Percentiles rank a stretch among this genome's conserved stretches.
These are phyloP conservation scores for Norana najaformis DNA, from an alignment of 2,888 invertebrate genomes.

Conservation along the genomic window DNA sequence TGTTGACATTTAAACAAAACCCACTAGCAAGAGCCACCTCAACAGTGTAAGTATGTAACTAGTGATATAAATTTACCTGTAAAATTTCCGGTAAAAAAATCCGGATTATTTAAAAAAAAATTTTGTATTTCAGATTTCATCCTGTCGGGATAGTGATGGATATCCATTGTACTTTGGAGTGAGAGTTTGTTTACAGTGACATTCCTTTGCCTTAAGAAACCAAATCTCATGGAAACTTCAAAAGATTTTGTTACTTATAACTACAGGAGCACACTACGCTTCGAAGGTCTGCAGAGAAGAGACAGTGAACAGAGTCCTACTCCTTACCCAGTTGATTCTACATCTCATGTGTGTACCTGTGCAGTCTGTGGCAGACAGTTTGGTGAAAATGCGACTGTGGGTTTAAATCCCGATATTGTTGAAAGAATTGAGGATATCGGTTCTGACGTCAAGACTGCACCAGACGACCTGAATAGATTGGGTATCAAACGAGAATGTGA, in stretches of 20 bases:
- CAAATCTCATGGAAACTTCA: background rate
- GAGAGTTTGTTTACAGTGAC: too few relatives aligned
- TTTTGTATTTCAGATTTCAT: background rate
- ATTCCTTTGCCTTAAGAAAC: background rate
- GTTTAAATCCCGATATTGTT: background rate
- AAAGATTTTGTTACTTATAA: background rate
- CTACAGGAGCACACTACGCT: background rate
- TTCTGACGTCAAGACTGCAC: background rate
- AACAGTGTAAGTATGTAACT: too few relatives aligned
- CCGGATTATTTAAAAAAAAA: too few relatives aligned
- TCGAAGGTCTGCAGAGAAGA: background rate
- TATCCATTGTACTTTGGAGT: too few relatives aligned
- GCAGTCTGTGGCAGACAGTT: background rate
- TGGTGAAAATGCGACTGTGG: constrained; percentile 9
- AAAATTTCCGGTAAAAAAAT: too few relatives aligned
- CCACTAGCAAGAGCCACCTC: too few relatives aligned
- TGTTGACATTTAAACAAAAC: background rate
- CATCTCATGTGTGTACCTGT: constrained; percentile 16
- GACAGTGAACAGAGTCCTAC: background rate
- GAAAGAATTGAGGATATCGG: background rate
- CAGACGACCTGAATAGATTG: background rate
- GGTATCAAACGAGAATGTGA: background rate
- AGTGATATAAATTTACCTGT: too few relatives aligned
- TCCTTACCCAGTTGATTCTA: background rate
- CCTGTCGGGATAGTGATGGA: background rate